Evolutionary conservation across 2,797 vertebrate species (phyloP).

Genomic region (Pseudochromis fuscus): DNA sequence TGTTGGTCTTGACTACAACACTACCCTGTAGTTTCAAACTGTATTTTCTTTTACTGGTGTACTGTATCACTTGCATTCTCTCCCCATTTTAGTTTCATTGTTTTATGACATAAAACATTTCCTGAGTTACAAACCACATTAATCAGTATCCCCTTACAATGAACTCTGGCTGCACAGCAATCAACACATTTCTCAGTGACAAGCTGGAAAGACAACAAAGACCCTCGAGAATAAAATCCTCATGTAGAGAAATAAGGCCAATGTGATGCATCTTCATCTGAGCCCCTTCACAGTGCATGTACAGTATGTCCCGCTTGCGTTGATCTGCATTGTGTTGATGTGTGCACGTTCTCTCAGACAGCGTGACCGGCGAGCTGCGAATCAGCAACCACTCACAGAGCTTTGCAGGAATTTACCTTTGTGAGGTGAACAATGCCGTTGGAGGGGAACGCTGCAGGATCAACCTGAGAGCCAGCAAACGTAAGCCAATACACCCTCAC

Average conservation of each 20-base stretch:
- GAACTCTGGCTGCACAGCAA: neutral
- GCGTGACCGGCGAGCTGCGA: constrained; percentile 83
- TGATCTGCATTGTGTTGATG: constrained; percentile 20
- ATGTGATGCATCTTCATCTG: constrained; percentile 2
- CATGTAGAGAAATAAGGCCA: neutral
- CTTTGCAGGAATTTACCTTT: constrained; percentile 87
- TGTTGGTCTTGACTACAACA: too few relatives aligned
- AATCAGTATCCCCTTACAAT: constrained; percentile 1
- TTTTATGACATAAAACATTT: neutral
- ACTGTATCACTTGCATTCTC: constrained; percentile 20
- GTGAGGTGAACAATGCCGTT: constrained; percentile 89
- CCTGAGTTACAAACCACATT: constrained; percentile 10
- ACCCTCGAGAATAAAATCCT: neutral
- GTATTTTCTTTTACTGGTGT: neutral
- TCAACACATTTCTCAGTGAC: neutral
- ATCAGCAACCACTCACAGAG: constrained; percentile 84
- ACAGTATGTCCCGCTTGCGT: constrained; percentile 4
- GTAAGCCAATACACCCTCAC: constrained; percentile 63
- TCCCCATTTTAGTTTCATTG: constrained; percentile 1
- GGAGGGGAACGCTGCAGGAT: constrained; percentile 86
- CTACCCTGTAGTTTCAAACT: neutral
- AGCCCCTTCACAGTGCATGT: neutral
- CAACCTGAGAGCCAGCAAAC: constrained; percentile 73
- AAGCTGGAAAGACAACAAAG: neutral
- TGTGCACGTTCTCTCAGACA: constrained; percentile 75